These are phyloP conservation scores for Seriola quinqueradiata DNA, from an alignment of 2,113 vertebrate species.

Conservation along the genomic window DNA sequence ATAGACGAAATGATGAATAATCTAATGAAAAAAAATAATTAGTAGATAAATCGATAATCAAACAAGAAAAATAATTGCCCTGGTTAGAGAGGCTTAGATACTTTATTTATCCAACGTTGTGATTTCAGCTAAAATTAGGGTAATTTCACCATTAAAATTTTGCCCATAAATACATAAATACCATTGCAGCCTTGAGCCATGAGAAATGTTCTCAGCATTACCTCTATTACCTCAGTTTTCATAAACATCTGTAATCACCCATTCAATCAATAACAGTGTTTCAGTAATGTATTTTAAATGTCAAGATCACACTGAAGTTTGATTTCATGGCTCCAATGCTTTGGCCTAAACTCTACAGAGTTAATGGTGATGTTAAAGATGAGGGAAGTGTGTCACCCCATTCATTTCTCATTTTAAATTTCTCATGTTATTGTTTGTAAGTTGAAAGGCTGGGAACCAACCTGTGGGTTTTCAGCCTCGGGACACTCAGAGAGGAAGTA, in stretches of 20 bases:
- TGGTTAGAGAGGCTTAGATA: background rate
- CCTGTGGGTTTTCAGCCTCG: slow-evolving; percentile 75
- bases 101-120: background rate
- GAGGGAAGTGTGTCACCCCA: background rate
- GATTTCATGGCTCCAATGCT: background rate
- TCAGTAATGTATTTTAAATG: background rate
- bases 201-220: background rate
- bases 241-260: background rate
- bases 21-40: background rate
- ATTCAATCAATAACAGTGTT: background rate
- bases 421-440: background rate
- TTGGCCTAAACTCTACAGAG: background rate
- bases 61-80: background rate
- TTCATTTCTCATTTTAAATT: background rate
- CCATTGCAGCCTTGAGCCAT: background rate
- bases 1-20: background rate
- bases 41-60: background rate
- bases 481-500: slow-evolving; percentile 87
- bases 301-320: background rate
- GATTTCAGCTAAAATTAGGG: background rate
- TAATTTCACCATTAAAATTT: slow-evolving; percentile 2
- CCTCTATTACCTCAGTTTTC: background rate
- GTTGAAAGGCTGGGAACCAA: slow-evolving; percentile 14
- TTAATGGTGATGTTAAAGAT: background rate
- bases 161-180: background rate